A percentile compares a stretch with the other conserved stretches of the same genome.
phyloP scores from a whole-genome alignment of 2,797 vertebrate genomes.

The Thaleichthys pacificus region DNA sequence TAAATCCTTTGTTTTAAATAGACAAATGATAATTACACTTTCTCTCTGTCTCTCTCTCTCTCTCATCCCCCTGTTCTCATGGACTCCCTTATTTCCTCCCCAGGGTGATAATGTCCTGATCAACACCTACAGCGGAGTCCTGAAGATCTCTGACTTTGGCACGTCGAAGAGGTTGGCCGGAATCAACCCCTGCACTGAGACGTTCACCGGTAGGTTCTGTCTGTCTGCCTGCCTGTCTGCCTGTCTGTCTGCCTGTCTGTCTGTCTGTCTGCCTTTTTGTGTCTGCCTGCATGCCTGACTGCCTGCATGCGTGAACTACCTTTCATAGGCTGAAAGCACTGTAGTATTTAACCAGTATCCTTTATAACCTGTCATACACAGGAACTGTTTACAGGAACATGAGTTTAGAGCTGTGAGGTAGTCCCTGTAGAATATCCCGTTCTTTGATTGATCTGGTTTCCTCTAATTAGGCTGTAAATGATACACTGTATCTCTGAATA shows the following conservation, averaged over 20 bases:
- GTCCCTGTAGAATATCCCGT: neutral
- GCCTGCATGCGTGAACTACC: neutral
- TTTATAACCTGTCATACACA: neutral
- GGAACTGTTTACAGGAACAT: neutral
- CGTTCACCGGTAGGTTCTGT: conserved; percentile 89
- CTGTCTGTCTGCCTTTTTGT: neutral
- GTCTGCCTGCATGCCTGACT: neutral
- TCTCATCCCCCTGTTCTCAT: conserved; percentile 30
- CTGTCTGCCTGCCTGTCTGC: neutral
- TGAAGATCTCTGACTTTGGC: conserved; percentile 99
- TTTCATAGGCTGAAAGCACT: neutral
- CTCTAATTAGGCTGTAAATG: conserved; percentile 4
- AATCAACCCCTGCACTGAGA: conserved; percentile 98
- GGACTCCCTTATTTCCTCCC: neutral
- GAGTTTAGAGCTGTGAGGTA: neutral
- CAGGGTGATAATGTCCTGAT: conserved; percentile 98
- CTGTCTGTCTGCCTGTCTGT: neutral
- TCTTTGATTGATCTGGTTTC: conserved; percentile 17
- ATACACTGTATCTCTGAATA: conserved; percentile 28
- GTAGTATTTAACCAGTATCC: neutral
- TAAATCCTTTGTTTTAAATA: neutral
- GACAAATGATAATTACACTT: neutral
- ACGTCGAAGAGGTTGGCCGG: conserved; percentile 97
- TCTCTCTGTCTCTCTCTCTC: neutral
- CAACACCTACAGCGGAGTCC: conserved; percentile 97